A percentile compares a stretch with the other conserved stretches of the same genome.
These are phyloP conservation scores for Anolis sagrei DNA, from an alignment of 2,113 vertebrate genomes.

Conservation along the genomic window DNA sequence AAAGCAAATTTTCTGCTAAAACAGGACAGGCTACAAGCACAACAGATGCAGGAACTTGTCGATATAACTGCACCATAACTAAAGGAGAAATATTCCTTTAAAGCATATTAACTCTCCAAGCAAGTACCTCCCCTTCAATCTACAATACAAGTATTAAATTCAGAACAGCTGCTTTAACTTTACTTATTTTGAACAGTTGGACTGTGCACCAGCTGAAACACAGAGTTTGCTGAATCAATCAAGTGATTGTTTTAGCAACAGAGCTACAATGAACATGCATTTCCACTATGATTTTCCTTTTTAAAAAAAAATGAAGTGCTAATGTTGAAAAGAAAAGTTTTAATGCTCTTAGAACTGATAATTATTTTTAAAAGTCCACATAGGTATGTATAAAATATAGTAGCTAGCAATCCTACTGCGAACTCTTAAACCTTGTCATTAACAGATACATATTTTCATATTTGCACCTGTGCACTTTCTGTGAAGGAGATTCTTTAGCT, in stretches of 20 bases:
- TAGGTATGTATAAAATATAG: background rate
- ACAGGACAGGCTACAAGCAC: background rate
- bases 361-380: background rate
- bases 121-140: background rate
- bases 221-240: constrained; percentile 14
- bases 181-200: background rate
- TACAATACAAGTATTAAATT: background rate
- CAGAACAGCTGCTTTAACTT: constrained; percentile 36
- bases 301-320: background rate
- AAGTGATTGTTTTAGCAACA: background rate
- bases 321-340: background rate
- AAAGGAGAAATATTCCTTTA: background rate
- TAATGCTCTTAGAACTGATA: background rate
- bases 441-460: background rate
- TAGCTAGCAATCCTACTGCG: background rate
- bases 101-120: background rate
- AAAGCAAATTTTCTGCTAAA: background rate
- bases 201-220: constrained; percentile 25
- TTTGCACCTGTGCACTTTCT: background rate
- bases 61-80: background rate
- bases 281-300: background rate
- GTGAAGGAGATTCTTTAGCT: background rate
- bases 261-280: background rate
- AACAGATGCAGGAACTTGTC: background rate
- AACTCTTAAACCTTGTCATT: background rate